Base-by-base conservation (phyloP, 2,797 vertebrate species). In the Pelodytes ibericus region DNA sequence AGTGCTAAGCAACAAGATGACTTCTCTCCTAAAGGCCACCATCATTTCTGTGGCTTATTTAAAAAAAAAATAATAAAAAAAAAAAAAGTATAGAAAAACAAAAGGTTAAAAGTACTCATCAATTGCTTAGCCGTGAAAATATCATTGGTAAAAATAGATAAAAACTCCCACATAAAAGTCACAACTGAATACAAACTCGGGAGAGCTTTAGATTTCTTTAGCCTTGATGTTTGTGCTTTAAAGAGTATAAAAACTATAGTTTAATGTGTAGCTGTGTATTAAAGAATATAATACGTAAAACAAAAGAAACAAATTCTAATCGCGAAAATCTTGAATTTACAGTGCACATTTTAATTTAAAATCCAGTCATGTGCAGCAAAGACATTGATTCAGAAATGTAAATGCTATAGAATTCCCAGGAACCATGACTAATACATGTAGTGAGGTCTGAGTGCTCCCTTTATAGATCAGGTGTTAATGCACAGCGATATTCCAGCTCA, bases 381-480 rank as follows among this genome's bases (percentile, higher is more conserved):
- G 64, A 81, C 74, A 26, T 62, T 80, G 85, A 88, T 82, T 79
- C 82, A 83, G 75, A 80, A 83, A 81, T 79, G 79, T 76, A 86
- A 87, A 82, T 58, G 81, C 39, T 78, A 56, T 72, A 81, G 70
- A 80, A 79, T 81, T 84, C 86, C 88, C 86, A 79, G 86, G 83
- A 85, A 30, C 60, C 0, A 82, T 90, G 87, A 90, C 87, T 91
- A 87, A 90, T 84, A 79, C 81, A 85, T 81, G 75, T 80, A 86
- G 81, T 80, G 86, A 90, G 90, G 86, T 86, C 87, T 89, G 84
- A 75, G 84, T 68, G 58, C 85, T 90, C 90, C 83, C 84, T 91
- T 92, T 89, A 90, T 90, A 91, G 89, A 91, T 91, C 87, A 92
- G 89, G 87, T 91, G 89, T 87, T 93, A 88, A 92, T 89, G 87